Evolutionary conservation across 2,888 invertebrate species (phyloP).

Genomic region (Seladonia tumulorum): DNA sequence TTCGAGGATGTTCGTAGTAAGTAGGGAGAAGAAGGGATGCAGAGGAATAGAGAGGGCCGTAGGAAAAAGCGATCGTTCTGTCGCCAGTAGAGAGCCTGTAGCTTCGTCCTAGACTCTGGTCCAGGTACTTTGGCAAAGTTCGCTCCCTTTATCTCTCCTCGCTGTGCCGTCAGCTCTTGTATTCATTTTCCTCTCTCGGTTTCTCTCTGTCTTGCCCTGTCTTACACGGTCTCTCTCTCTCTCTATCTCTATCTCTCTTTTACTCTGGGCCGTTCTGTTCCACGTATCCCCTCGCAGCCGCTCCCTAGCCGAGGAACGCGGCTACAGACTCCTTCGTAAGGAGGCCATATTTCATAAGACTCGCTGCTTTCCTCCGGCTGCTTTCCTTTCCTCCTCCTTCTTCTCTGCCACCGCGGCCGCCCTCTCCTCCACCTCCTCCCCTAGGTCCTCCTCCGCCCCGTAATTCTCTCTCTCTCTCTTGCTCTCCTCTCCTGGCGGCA

Average conservation of each 20-base stretch:
- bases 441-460: constrained; percentile 26
- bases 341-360: constrained; percentile 84
- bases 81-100: constrained; percentile 12
- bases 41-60: neutral
- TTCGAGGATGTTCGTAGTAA: neutral
- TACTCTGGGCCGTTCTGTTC: constrained; percentile 32
- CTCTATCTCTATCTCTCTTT: constrained; percentile 39
- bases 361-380: constrained; percentile 73
- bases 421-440: constrained; percentile 22
- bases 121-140: constrained; percentile 39
- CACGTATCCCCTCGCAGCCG: constrained; percentile 33
- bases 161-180: constrained; percentile 35
- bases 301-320: constrained; percentile 61
- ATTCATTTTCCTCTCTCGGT: constrained; percentile 55
- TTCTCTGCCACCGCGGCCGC: constrained; percentile 45
- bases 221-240: constrained; percentile 12
- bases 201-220: constrained; percentile 32
- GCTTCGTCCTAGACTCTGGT: constrained; percentile 26
- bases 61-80: constrained; percentile 8
- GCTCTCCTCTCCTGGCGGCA: neutral
- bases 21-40: neutral
- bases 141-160: constrained; percentile 38
- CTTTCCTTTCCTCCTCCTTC: constrained; percentile 69
- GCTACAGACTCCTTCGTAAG: constrained; percentile 78
- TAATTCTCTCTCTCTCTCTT: constrained; percentile 20